Evolutionary conservation across 1,140 invertebrate genomes (phyloP), one percentile per base, ranked within the genome.

Genomic region (Caenorhabditis brenneri): DNA sequence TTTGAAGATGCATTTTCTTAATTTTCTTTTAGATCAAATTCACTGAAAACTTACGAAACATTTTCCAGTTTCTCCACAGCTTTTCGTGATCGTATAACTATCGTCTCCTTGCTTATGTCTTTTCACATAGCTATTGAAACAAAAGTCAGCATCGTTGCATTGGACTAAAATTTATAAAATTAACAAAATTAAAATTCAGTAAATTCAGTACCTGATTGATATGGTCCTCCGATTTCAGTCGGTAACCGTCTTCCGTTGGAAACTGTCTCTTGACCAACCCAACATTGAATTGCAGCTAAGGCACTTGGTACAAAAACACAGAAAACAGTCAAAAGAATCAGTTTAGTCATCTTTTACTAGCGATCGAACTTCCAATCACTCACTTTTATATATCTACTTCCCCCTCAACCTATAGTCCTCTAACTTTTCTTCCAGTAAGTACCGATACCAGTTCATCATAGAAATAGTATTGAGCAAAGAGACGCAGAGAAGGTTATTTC

Each of bases 21-120:
- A n/a, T 19, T 0, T 51, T 51, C 19, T 51, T 19, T n/a, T 19
- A 19, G 6, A 16, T 51, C 19, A 15, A 51, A 51, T 15, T 29
- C n/a, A n/a, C n/a, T n/a, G 24, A 58, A 58, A 65, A 79, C 82
- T 83, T 29, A 83, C 82, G 31, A 83, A 83, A n/a, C 82, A 83
- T 55, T 83, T 83, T 46, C 82, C 82, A 10, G 58, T 42, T 27
- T 83, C 58, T 27, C 82, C 82, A 29, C 82, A 83, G 19, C 82
- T 80, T n/a, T 83, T 83, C 2, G 58, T 83, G 16, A 83, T 48
- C 3, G 82, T 83, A 33, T 83, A 83, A 39, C 82, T 83, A 29
- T 83, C 49, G 29, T 83, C 82, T 22, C 82, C 82, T 42, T 83
- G 29, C 36, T 83, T 65, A 24, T 83, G 65, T 48, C 82, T 24